Base-by-base conservation (phyloP, 2,113 vertebrate species). In the Atrichornis clamosus region DNA sequence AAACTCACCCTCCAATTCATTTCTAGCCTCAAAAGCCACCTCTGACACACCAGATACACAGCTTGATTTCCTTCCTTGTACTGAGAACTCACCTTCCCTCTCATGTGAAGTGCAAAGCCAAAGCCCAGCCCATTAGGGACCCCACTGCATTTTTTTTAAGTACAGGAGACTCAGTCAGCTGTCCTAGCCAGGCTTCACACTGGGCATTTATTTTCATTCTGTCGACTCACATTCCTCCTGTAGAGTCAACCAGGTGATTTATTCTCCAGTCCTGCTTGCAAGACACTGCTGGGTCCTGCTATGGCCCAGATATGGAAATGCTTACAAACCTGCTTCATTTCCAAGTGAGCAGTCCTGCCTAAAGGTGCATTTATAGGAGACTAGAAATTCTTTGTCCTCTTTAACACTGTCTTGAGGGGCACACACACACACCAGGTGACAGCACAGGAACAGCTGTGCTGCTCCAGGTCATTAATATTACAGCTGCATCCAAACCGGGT, bases 141-240 rank as follows among this genome's bases (percentile, higher is more conserved):
- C 35, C 28, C 23, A 39, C 0, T 67, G 59, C 50, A 62, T 9
- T 78, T 84, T 55, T 91, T 95, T 89, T 8, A 72, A 88, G 77
- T 81, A 63, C 79, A 95, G 75, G 56, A 84, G 79, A 33, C 63
- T 91, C 89, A 64, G 83, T 95, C 90, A 88, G 90, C 90, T 96
- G 60, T 90, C 88, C 93, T 60, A 92, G 90, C 80, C 96, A 96
- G 86, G 92, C 63, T 90, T 92, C 96, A 96, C 88, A 89, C 88
- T 68, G 83, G 79, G 92, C 85, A 90, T 89, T 94, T 96, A 90
- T 94, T 96, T 96, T 95, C 93, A 94, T 95, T 95, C 95, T 95
- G 91, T 96, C 35, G 27, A 70, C 92, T 93, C 92, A 67, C 85
- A 90, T 92, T 95, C 79, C 83, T 95, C 68, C 92, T 84, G 95